Percentiles rank a stretch among this genome's conserved stretches.
Evolutionary conservation across 2,113 vertebrate species (phyloP).

Genomic region (Ophiodon elongatus): DNA sequence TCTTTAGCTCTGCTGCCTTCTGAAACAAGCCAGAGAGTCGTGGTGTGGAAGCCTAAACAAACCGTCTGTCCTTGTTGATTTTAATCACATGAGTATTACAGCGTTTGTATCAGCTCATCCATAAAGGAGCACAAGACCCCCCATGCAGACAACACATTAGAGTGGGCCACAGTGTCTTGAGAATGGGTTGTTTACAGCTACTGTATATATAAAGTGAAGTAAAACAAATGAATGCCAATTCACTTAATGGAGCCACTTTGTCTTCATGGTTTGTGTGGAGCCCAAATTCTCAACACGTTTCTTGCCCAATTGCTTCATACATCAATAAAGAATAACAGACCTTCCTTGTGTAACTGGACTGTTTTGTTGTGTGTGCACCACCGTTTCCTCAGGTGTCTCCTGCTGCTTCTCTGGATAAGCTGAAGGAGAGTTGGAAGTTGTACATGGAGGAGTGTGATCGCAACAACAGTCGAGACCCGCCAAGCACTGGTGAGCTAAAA

Average conservation of each 20-base stretch:
- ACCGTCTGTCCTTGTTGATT: conserved; percentile 2
- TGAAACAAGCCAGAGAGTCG: conserved; percentile 40
- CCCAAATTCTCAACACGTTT: conserved; percentile 14
- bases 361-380: conserved; percentile 1
- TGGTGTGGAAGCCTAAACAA: conserved; percentile 39
- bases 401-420: conserved; percentile 72
- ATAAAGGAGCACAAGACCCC: background rate
- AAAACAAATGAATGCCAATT: conserved; percentile 35
- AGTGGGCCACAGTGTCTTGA: background rate
- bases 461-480: conserved; percentile 78
- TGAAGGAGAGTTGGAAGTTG: conserved; percentile 77
- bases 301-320: background rate
- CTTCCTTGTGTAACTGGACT: background rate
- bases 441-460: conserved; percentile 81
- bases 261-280: background rate
- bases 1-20: conserved; percentile 4
- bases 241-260: background rate
- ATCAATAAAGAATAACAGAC: background rate
- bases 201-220: conserved; percentile 26
- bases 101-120: background rate
- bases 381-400: conserved; percentile 73
- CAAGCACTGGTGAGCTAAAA: conserved; percentile 70
- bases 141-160: conserved; percentile 25
- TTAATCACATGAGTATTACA: background rate
- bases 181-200: conserved; percentile 43